Conservation (phyloP, 2,888 invertebrate genomes). For the Zootermopsis nevadensis region DNA sequence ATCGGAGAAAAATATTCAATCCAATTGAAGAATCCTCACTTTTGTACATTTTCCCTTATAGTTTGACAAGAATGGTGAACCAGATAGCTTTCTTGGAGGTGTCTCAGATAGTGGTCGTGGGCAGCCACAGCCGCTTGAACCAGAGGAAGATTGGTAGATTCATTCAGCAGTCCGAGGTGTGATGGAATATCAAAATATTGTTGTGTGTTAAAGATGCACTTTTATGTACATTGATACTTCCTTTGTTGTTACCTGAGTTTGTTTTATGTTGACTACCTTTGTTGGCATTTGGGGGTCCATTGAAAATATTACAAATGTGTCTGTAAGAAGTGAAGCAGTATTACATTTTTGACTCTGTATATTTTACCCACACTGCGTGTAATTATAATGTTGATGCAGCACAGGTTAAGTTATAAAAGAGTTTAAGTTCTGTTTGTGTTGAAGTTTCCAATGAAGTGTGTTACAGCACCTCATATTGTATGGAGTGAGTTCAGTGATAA, state of each 20-base stretch:
- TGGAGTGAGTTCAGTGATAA: no score
- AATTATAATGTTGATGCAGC: no score
- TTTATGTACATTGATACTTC: not conserved
- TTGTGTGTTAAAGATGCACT: not conserved
- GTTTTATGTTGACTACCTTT: not conserved
- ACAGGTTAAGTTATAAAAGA: no score
- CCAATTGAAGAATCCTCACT: no score
- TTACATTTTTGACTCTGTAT: no score
- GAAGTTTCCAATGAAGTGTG: no score
- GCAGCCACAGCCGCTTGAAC: constrained; percentile 11
- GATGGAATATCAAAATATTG: not conserved
- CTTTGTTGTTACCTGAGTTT: not conserved
- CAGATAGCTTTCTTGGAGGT: not conserved
- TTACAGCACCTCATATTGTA: no score
- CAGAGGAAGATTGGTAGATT: constrained; percentile 48
- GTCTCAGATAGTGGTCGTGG: not conserved
- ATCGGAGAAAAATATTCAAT: no score
- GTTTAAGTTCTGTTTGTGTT: no score
- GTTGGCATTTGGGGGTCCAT: not conserved
- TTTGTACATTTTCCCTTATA: not conserved
- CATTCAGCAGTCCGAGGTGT: not conserved
- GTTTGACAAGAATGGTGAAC: constrained; percentile 31
- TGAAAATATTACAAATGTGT: not conserved
- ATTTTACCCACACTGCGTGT: no score
- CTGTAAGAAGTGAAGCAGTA: no score